Evolutionary conservation across 2,113 vertebrate genomes (phyloP).

Genomic region (Apteryx owenii): DNA sequence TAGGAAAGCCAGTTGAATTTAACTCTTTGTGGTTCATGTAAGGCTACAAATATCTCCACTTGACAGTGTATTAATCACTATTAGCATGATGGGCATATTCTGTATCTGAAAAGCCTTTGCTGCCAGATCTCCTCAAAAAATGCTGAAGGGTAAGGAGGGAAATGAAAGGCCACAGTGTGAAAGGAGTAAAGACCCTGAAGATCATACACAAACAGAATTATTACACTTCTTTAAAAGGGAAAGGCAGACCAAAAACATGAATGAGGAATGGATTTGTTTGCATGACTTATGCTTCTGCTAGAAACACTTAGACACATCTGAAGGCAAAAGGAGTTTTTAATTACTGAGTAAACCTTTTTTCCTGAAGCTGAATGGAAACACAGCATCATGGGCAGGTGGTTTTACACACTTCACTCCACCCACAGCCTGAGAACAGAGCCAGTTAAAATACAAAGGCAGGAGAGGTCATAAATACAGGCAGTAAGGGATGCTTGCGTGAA

Average conservation of each 20-base stretch:
- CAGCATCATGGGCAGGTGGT: conserved; percentile 43
- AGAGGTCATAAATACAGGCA: conserved; percentile 65
- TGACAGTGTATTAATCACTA: not conserved
- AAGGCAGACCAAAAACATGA: not conserved
- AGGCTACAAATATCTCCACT: not conserved
- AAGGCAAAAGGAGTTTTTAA: conserved; percentile 27
- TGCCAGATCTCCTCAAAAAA: not conserved
- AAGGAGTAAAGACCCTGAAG: not conserved
- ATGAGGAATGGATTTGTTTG: conserved; percentile 12
- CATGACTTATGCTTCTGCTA: not conserved
- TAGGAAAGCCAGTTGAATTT: conserved; percentile 41
- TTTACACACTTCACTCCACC: conserved; percentile 55
- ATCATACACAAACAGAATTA: conserved; percentile 11
- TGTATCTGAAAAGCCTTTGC: conserved; percentile 15
- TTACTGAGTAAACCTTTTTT: conserved; percentile 33
- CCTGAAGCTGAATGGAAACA: conserved; percentile 50
- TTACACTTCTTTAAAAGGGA: not conserved
- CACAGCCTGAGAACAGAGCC: conserved; percentile 26
- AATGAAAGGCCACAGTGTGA: conserved; percentile 23
- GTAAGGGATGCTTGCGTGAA: conserved; percentile 57
- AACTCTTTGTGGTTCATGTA: conserved; percentile 39
- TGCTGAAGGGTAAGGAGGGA: not conserved
- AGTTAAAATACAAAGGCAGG: conserved; percentile 55
- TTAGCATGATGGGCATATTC: not conserved
- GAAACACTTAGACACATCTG: not conserved